phyloP scores from a whole-genome alignment of 2,113 vertebrate species.

The Anguilla rostrata region DNA sequence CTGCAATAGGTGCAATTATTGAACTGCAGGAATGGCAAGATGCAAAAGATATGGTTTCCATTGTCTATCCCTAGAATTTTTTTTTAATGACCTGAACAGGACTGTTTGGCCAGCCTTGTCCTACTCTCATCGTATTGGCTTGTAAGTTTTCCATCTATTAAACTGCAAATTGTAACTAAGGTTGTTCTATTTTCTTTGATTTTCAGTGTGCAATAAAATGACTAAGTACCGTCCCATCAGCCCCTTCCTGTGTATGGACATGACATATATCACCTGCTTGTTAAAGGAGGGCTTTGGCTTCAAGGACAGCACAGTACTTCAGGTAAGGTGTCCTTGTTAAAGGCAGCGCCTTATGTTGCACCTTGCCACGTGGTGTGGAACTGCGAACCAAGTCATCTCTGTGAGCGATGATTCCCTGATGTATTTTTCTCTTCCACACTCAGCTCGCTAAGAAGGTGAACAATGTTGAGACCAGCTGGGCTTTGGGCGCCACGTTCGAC shows the following conservation, averaged over 20 bases:
- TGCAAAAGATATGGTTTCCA: background rate
- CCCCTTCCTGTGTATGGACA: slow-evolving; percentile 97
- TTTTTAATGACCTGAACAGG: background rate
- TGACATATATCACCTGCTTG: slow-evolving; percentile 92
- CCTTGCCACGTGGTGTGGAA: background rate
- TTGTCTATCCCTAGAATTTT: background rate
- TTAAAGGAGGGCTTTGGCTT: slow-evolving; percentile 96
- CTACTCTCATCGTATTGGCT: background rate
- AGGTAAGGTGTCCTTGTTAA: slow-evolving; percentile 66
- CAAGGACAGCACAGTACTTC: slow-evolving; percentile 82
- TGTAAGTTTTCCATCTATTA: background rate
- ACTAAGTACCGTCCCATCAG: slow-evolving; percentile 83
- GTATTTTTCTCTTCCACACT: slow-evolving; percentile 40
- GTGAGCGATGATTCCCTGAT: background rate
- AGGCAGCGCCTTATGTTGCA: background rate
- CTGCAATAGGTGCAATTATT: background rate
- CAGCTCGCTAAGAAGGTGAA: slow-evolving; percentile 96
- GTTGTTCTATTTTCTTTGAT: slow-evolving; percentile 39
- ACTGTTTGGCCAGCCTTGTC: background rate
- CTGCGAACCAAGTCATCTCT: background rate
- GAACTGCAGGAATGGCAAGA: background rate
- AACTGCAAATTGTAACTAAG: background rate
- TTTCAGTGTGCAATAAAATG: slow-evolving; percentile 89
- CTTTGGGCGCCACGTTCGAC: slow-evolving; percentile 91
- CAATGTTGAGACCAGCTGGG: slow-evolving; percentile 96